phyloP scores from a whole-genome alignment of 2,888 invertebrate genomes.

The Diarsia rubi region DNA sequence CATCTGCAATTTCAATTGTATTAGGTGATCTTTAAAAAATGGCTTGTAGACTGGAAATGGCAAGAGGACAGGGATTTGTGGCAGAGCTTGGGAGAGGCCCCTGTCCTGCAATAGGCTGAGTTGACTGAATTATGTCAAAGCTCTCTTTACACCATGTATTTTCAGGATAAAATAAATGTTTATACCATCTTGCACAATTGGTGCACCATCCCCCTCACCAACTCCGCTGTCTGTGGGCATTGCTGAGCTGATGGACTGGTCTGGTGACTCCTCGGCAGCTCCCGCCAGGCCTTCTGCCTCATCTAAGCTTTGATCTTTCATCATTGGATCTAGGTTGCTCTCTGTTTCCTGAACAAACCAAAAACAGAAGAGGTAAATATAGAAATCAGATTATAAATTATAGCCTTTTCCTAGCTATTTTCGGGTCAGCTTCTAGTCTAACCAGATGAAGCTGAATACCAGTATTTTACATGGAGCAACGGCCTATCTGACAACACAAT shows the following conservation, averaged over 20 bases:
- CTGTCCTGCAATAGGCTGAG: background rate
- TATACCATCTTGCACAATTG: conserved; percentile 85
- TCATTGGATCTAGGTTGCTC: conserved; percentile 79
- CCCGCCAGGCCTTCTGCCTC: conserved; percentile 79
- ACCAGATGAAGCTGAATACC: no score
- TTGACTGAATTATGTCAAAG: background rate
- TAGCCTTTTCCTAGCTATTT: no score
- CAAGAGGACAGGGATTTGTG: background rate
- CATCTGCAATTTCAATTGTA: conserved; percentile 74
- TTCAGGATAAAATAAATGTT: background rate
- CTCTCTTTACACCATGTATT: background rate
- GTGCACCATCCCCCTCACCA: conserved; percentile 84
- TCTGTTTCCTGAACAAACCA: conserved; percentile 78
- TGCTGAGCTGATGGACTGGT: conserved; percentile 88
- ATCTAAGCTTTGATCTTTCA: conserved; percentile 82
- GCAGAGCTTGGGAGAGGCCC: background rate
- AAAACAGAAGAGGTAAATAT: background rate
- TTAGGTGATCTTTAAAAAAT: background rate
- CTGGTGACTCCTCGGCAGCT: conserved; percentile 86
- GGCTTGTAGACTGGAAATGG: background rate
- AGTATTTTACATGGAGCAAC: no score
- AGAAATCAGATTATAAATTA: background rate
- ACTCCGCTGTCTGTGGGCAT: conserved; percentile 85
- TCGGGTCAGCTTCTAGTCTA: no score
- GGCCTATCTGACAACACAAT: no score